phyloP scores from a whole-genome alignment of 2,888 invertebrate species.

The Rhagophthalmus giganteus region DNA sequence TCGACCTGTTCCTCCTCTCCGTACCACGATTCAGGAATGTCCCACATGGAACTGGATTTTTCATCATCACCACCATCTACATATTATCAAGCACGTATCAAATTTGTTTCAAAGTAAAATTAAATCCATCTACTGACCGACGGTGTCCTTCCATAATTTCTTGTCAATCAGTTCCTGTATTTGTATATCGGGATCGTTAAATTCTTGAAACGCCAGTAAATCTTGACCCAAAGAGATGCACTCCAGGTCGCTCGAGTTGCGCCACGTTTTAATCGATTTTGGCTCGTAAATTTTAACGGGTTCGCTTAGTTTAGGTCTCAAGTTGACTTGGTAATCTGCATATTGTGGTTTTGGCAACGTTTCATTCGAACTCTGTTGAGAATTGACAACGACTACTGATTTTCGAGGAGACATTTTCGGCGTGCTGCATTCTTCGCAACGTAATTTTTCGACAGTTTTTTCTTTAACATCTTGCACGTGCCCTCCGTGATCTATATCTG shows the following conservation, averaged over 20 bases:
- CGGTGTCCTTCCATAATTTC: slow-evolving; percentile 38
- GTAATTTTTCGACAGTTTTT: slow-evolving; percentile 6
- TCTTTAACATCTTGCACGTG: slow-evolving; percentile 10
- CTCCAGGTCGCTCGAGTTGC: slow-evolving; percentile 63
- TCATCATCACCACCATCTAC: slow-evolving; percentile 32
- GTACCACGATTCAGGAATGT: slow-evolving; percentile 18
- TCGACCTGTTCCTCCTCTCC: slow-evolving; percentile 15
- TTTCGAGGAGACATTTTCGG: slow-evolving; percentile 28
- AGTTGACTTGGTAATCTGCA: not conserved
- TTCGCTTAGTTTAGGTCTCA: slow-evolving; percentile 41
- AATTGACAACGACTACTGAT: too few relatives aligned
- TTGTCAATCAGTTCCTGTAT: slow-evolving; percentile 36
- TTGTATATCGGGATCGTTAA: slow-evolving; percentile 48
- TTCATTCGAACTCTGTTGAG: too few relatives aligned
- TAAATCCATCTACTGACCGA: too few relatives aligned
- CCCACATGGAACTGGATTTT: slow-evolving; percentile 30
- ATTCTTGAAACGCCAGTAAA: slow-evolving; percentile 60
- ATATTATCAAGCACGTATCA: not conserved
- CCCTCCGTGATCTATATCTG: slow-evolving; percentile 32
- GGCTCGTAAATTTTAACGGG: slow-evolving; percentile 58
- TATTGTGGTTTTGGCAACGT: too few relatives aligned
- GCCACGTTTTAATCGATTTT: slow-evolving; percentile 60
- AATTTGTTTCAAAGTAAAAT: too few relatives aligned
- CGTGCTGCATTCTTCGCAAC: slow-evolving; percentile 16
- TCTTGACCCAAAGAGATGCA: slow-evolving; percentile 66